Percentiles rank a stretch among this genome's conserved stretches.
Evolutionary conservation across 2,888 invertebrate species (phyloP).

Genomic region (Raillietiella orientalis): DNA sequence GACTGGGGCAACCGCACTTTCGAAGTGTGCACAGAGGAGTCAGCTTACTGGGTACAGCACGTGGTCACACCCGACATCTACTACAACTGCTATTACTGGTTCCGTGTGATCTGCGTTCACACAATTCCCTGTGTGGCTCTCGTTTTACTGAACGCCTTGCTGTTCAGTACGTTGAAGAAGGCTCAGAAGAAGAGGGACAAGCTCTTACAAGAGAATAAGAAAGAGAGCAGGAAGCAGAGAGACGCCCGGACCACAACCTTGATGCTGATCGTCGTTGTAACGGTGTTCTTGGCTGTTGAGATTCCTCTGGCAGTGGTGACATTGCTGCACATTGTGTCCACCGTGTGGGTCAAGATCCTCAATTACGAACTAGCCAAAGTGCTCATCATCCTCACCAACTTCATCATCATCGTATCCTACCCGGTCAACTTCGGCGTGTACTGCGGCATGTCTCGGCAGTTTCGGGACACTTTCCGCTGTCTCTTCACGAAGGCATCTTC

Average conservation of each 20-base stretch:
- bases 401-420: conserved; percentile 63
- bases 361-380: conserved; percentile 44
- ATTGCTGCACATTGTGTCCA: conserved; percentile 43
- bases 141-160: conserved; percentile 52
- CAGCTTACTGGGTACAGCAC: conserved; percentile 32
- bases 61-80: conserved; percentile 35
- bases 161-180: conserved; percentile 50
- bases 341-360: conserved; percentile 30
- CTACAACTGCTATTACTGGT: conserved; percentile 46
- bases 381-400: conserved; percentile 49
- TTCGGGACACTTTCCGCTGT: conserved; percentile 65
- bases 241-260: conserved; percentile 55
- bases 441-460: conserved; percentile 79
- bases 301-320: conserved; percentile 54
- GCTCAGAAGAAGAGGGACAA: conserved; percentile 45
- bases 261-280: conserved; percentile 58
- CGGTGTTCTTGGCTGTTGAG: conserved; percentile 47
- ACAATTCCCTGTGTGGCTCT: conserved; percentile 57
- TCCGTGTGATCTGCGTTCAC: conserved; percentile 69
- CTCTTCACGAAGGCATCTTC: conserved; percentile 23
- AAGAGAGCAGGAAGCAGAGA: conserved; percentile 38
- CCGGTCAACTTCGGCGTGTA: conserved; percentile 84
- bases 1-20: conserved; percentile 8
- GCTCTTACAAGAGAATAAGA: conserved; percentile 29
- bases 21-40: conserved; percentile 9